A percentile compares a stretch with the other conserved stretches of the same genome.
phyloP scores from a whole-genome alignment of 2,113 vertebrate genomes.

The Pachypanchax playfairii region DNA sequence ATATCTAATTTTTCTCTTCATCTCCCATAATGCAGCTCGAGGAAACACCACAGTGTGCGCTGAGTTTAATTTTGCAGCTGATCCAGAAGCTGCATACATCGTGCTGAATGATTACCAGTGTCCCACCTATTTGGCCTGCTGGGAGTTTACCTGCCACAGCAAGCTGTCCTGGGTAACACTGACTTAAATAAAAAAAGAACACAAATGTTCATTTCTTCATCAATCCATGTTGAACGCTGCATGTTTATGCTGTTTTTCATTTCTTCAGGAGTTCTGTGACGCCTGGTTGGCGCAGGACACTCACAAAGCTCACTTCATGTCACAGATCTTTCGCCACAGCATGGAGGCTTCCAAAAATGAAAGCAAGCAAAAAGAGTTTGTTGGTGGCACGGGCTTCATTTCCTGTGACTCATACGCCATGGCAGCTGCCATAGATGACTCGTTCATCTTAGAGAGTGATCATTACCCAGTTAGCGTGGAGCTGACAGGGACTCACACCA shows the following conservation, averaged over 20 bases:
- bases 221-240: no score
- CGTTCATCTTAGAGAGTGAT: constrained; percentile 62
- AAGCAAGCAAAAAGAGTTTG: constrained; percentile 39
- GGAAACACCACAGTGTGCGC: constrained; percentile 79
- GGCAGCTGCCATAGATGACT: constrained; percentile 79
- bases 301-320: constrained; percentile 81
- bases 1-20: constrained; percentile 28
- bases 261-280: constrained; percentile 78
- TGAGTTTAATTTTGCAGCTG: constrained; percentile 82
- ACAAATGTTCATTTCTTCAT: no score
- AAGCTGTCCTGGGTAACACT: constrained; percentile 80
- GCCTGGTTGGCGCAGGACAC: constrained; percentile 79
- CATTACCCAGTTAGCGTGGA: constrained; percentile 73
- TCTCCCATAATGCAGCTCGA: constrained; percentile 60
- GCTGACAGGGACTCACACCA: constrained; percentile 70
- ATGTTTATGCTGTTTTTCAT: neutral
- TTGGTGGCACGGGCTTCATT: constrained; percentile 66
- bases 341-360: constrained; percentile 34
- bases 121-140: constrained; percentile 80
- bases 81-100: constrained; percentile 83
- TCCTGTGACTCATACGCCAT: constrained; percentile 83
- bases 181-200: no score
- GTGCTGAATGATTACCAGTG: constrained; percentile 81
- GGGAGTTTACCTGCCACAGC: constrained; percentile 81
- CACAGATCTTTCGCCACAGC: constrained; percentile 69